Evolutionary conservation across 2,888 invertebrate species (phyloP).

Genomic region (Tinea pellionella): DNA sequence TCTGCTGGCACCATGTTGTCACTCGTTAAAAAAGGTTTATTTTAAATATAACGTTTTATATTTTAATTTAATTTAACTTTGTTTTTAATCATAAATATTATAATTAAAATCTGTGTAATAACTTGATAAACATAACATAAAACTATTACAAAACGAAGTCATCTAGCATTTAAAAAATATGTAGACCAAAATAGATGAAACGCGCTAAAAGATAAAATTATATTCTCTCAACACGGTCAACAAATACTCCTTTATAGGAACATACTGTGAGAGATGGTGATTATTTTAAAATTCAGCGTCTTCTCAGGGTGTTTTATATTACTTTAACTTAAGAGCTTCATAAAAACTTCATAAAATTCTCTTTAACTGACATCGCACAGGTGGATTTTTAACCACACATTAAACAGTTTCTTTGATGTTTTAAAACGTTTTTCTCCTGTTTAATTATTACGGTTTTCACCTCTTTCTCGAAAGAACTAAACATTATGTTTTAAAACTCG

Average conservation of each 20-base stretch:
- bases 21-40: too few species aligned
- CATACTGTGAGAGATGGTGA: not conserved
- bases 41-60: too few species aligned
- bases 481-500: not conserved
- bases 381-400: not conserved
- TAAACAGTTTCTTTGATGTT: not conserved
- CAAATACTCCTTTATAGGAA: too few species aligned
- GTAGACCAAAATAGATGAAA: too few species aligned
- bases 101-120: too few species aligned
- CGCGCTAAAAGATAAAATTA: not conserved
- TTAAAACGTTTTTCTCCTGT: not conserved
- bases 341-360: conserved; percentile 1
- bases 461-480: not conserved
- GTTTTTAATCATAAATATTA: too few species aligned
- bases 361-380: not conserved
- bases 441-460: not conserved
- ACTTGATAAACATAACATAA: too few species aligned
- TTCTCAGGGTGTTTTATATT: not conserved
- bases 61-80: too few species aligned
- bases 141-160: too few species aligned
- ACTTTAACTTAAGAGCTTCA: not conserved
- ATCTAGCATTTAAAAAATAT: too few species aligned
- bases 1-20: too few species aligned
- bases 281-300: not conserved
- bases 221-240: not conserved